A percentile compares a stretch with the other conserved stretches of the same genome.
Evolutionary conservation across 2,113 vertebrate genomes (phyloP).

Genomic region (Prunella fulvescens): DNA sequence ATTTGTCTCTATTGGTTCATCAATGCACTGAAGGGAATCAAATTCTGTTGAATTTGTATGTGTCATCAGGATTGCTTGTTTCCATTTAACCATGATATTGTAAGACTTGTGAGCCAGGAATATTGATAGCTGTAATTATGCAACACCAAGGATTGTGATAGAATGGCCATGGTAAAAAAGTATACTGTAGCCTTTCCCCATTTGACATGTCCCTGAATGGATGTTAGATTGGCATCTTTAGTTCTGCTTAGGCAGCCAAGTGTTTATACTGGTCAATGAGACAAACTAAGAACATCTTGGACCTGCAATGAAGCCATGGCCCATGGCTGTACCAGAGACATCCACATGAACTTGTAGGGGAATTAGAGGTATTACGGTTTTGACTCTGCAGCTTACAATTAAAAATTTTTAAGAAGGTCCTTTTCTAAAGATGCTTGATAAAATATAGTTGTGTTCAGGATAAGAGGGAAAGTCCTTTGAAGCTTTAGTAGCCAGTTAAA

Average conservation of each 20-base stretch:
- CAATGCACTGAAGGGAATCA: not conserved
- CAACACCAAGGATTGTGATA: not conserved
- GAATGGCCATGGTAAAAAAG: not conserved
- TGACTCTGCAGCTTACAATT: not conserved
- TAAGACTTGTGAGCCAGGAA: not conserved
- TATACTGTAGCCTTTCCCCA: rapidly evolving
- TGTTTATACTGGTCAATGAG: not conserved
- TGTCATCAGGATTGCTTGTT: not conserved
- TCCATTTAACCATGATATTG: not conserved
- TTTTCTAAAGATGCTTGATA: not conserved
- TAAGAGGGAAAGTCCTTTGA: not conserved
- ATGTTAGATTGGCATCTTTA: not conserved
- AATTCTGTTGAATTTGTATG: not conserved
- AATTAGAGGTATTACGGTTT: not conserved
- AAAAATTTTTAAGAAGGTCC: not conserved
- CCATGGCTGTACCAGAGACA: not conserved
- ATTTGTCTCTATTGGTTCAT: not conserved
- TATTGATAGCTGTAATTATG: not conserved
- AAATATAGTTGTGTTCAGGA: not conserved
- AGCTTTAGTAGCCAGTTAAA: not conserved
- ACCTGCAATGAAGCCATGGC: not conserved
- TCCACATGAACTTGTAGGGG: not conserved
- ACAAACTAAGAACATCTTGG: not conserved
- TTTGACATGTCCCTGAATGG: not conserved
- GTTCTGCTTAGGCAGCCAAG: not conserved